A percentile compares a stretch with the other conserved stretches of the same genome.
phyloP scores from a whole-genome alignment of 2,797 vertebrate species.

The Alectoris magna region DNA sequence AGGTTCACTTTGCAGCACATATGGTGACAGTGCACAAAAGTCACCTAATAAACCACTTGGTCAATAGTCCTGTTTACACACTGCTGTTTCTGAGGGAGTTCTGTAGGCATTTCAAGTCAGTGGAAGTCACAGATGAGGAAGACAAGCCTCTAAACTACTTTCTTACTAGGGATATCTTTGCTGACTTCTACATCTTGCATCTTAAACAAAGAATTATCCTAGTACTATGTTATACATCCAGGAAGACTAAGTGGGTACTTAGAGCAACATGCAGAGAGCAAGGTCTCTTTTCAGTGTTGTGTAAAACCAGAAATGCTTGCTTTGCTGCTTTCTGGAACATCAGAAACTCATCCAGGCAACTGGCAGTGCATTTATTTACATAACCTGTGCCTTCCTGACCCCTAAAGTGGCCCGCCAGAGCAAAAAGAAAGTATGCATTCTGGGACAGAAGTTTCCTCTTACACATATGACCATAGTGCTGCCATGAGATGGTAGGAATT shows the following conservation, averaged over 20 bases:
- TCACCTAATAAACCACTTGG: background rate
- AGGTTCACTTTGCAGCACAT: background rate
- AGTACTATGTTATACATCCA: background rate
- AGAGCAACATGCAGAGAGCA: background rate
- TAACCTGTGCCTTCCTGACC: background rate
- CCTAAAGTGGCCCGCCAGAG: background rate
- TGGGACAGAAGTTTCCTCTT: background rate
- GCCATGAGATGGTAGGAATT: background rate
- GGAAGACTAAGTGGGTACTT: background rate
- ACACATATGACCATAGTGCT: accelerated
- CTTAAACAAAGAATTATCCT: background rate
- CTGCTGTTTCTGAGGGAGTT: background rate
- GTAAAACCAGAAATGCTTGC: background rate
- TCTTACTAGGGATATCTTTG: background rate
- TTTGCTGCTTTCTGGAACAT: background rate
- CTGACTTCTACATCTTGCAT: accelerated
- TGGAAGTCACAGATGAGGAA: background rate
- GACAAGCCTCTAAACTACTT: background rate
- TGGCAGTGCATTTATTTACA: background rate
- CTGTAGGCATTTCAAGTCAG: accelerated
- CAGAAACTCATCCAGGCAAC: background rate
- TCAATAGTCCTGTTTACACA: background rate
- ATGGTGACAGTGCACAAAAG: background rate
- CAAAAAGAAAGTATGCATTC: background rate
- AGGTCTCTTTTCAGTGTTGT: accelerated